A percentile compares a stretch with the other conserved stretches of the same genome.
Conservation (phyloP, 2,113 vertebrate species). For the Chunga burmeisteri region DNA sequence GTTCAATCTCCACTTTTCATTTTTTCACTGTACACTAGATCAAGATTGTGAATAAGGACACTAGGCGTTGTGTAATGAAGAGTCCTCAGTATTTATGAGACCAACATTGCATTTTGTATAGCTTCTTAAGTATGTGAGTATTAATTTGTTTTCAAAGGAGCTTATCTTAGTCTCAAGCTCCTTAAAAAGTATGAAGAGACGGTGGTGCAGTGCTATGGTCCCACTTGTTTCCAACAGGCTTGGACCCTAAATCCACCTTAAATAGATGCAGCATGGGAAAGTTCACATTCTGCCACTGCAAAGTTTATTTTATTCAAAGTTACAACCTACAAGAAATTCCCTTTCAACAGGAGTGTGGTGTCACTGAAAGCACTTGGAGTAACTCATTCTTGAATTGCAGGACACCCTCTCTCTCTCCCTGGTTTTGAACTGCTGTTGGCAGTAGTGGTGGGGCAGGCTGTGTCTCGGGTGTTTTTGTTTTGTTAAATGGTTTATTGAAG, state of each 20-base stretch:
- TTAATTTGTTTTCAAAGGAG: background rate
- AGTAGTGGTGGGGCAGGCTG: background rate
- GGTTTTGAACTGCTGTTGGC: background rate
- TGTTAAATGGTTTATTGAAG: background rate
- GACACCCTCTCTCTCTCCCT: background rate
- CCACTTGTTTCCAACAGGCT: background rate
- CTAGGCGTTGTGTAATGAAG: background rate
- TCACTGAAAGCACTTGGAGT: background rate
- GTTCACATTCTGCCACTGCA: background rate
- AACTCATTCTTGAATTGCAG: background rate
- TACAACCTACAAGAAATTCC: background rate
- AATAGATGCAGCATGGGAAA: background rate
- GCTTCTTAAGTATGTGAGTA: background rate
- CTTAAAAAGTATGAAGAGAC: background rate
- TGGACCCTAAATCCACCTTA: background rate
- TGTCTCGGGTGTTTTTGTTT: background rate
- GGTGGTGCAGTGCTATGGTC: background rate
- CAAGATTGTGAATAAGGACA: background rate
- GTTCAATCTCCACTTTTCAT: background rate
- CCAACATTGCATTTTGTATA: background rate
- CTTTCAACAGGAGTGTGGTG: background rate
- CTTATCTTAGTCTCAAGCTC: background rate
- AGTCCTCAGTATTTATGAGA: background rate
- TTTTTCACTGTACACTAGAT: background rate
- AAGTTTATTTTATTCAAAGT: background rate